Evolutionary conservation across 2,888 invertebrate species (phyloP).

Genomic region (Hirtodrosophila alboralis): DNA sequence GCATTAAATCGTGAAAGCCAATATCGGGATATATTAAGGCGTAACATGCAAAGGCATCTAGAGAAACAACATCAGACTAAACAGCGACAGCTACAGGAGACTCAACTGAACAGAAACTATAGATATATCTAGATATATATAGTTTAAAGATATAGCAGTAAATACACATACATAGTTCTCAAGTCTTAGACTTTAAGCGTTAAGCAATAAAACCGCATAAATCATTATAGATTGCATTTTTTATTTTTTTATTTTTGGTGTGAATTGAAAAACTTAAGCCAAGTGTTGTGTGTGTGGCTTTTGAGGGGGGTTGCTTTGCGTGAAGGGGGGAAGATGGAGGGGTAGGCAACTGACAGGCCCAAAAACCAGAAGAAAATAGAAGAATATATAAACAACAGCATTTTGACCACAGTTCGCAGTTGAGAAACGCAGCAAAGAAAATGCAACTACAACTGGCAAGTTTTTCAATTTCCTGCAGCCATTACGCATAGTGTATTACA

Average conservation of each 20-base stretch:
- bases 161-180: no score
- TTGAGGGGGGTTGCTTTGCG: conserved; percentile 28
- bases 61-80: conserved; percentile 29
- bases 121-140: neutral
- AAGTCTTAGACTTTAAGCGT: conserved; percentile 22
- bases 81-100: conserved; percentile 21
- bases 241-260: conserved; percentile 21
- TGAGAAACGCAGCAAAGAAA: conserved; percentile 17
- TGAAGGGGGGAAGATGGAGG: neutral
- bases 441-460: conserved; percentile 45
- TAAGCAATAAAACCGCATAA: conserved; percentile 53
- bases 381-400: conserved; percentile 14
- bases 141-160: no score
- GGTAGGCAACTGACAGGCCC: conserved; percentile 15
- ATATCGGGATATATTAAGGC: conserved; percentile 52
- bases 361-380: conserved; percentile 12
- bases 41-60: conserved; percentile 53
- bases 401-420: conserved; percentile 9
- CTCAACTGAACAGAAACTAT: conserved; percentile 9
- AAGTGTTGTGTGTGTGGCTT: conserved; percentile 64
- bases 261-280: conserved; percentile 29
- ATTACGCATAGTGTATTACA: conserved; percentile 52
- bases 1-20: conserved; percentile 56
- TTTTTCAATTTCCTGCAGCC: conserved; percentile 77
- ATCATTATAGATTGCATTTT: conserved; percentile 49